Evolutionary conservation across 2,797 vertebrate genomes (phyloP).

Genomic region (Podarcis lilfordi): DNA sequence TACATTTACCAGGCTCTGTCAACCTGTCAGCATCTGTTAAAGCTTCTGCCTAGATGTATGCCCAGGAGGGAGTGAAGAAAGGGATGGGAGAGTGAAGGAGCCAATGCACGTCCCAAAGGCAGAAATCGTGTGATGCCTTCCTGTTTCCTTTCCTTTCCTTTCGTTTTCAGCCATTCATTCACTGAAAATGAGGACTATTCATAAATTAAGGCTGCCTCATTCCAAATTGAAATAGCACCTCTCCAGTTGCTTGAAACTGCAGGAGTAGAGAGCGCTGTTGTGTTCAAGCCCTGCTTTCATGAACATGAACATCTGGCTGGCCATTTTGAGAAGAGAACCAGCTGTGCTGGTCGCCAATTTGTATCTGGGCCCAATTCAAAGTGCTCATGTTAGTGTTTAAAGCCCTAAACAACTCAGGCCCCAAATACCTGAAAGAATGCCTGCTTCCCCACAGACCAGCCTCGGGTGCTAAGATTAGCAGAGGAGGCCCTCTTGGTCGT

Average conservation of each 20-base stretch:
- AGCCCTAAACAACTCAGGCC: too few relatives aligned
- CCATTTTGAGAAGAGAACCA: too few relatives aligned
- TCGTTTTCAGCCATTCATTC: accelerated
- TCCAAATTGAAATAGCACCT: background rate
- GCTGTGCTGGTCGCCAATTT: too few relatives aligned
- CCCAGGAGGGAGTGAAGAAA: constrained; percentile 14
- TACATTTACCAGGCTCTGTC: constrained; percentile 29
- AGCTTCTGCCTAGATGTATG: background rate
- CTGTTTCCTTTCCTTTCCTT: background rate
- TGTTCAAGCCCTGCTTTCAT: too few relatives aligned
- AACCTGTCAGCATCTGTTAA: constrained; percentile 31
- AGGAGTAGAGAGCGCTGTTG: too few relatives aligned
- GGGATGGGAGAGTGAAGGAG: background rate
- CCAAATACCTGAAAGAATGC: too few relatives aligned
- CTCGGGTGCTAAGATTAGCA: too few relatives aligned
- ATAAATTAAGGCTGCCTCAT: accelerated
- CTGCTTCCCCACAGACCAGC: too few relatives aligned
- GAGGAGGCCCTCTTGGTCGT: too few relatives aligned
- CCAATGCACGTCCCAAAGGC: background rate
- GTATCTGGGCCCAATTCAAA: too few relatives aligned
- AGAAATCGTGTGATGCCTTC: accelerated
- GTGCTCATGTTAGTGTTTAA: too few relatives aligned
- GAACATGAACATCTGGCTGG: too few relatives aligned
- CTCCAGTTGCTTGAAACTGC: accelerated
- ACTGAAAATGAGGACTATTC: background rate